Percentiles rank a stretch among this genome's conserved stretches.
phyloP scores from a whole-genome alignment of 2,888 invertebrate species.

The Lysandra bellargus region DNA sequence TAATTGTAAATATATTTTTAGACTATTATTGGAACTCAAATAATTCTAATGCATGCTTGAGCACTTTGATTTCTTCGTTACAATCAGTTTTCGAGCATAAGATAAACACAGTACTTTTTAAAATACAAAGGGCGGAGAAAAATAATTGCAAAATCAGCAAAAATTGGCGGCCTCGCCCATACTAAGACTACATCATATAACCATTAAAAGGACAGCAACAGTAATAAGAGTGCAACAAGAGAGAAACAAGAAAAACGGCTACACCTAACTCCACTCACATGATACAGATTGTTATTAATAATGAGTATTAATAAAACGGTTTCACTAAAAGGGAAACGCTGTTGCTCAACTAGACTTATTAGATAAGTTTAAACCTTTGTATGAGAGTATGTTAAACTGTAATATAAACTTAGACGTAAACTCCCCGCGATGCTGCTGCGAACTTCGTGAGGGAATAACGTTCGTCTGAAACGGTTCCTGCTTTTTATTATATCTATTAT shows the following conservation, averaged over 20 bases:
- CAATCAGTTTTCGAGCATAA: too few species aligned
- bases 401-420: slow-evolving; percentile 64
- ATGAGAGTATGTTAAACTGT: slow-evolving; percentile 64
- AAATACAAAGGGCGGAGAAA: too few species aligned
- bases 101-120: too few species aligned
- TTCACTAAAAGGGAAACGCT: slow-evolving; percentile 33
- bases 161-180: too few species aligned
- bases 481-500: slow-evolving; percentile 18
- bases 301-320: slow-evolving; percentile 29
- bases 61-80: too few species aligned
- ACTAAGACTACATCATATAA: neutral
- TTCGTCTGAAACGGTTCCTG: slow-evolving; percentile 27
- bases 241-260: neutral
- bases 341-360: slow-evolving; percentile 57
- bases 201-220: neutral
- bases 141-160: too few species aligned
- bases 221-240: neutral
- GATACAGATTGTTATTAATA: slow-evolving; percentile 1
- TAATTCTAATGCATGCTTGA: too few species aligned
- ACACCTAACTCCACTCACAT: neutral
- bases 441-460: slow-evolving; percentile 32
- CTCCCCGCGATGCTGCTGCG: slow-evolving; percentile 38
- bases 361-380: slow-evolving; percentile 68
- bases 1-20: too few species aligned
- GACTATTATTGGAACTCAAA: too few species aligned